These are phyloP conservation scores for Bufo bufo DNA, from an alignment of 2,113 vertebrate species.

Conservation along the genomic window DNA sequence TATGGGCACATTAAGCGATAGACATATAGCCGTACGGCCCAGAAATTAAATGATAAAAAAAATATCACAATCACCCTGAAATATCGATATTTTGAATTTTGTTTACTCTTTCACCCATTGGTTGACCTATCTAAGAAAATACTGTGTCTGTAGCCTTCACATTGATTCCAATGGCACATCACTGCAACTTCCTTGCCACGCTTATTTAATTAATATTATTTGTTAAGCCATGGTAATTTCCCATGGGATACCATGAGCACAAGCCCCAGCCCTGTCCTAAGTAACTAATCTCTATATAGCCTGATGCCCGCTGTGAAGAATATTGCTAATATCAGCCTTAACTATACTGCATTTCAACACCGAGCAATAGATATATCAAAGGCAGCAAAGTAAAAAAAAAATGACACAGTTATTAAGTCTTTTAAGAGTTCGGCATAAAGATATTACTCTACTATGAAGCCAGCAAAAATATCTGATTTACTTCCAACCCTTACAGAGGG, in stretches of 20 bases:
- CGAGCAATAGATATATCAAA: constrained; percentile 11
- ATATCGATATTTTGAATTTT: neutral
- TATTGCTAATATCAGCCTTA: constrained; percentile 36
- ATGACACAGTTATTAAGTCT: constrained; percentile 1
- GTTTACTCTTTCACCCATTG: neutral
- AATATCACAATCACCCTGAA: neutral
- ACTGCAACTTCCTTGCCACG: constrained; percentile 2
- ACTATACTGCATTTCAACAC: constrained; percentile 7
- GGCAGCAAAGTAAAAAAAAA: neutral
- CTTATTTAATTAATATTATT: constrained; percentile 37
- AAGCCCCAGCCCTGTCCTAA: constrained; percentile 40
- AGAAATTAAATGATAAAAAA: too few relatives aligned
- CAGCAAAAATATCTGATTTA: constrained; percentile 7
- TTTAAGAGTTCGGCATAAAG: neutral
- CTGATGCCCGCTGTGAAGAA: constrained; percentile 30
- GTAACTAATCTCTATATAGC: constrained; percentile 29
- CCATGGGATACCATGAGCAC: constrained; percentile 2
- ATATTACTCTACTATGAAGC: constrained; percentile 11
- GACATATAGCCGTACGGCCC: neutral
- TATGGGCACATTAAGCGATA: neutral
- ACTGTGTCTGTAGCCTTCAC: neutral
- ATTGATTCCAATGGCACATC: neutral
- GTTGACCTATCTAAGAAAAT: neutral
- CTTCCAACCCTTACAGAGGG: neutral
- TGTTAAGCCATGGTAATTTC: constrained; percentile 38